Evolutionary conservation across 2,888 invertebrate species (phyloP), one percentile per base, ranked within the genome.

Genomic region (Tipula unca): DNA sequence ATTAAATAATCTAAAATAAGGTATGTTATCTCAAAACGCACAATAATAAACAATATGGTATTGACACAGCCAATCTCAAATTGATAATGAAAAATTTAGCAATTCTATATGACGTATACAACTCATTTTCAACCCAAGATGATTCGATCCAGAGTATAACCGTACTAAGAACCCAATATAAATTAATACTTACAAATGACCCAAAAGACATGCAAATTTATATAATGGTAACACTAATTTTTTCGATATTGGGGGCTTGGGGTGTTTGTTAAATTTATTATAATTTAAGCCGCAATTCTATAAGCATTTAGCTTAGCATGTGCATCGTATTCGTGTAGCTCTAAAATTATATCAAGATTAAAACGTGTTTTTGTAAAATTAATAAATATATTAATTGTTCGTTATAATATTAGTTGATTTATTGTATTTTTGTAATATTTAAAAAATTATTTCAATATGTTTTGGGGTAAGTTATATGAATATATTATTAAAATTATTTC

Each of bases 381-480:
- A 6, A 35, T 32, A 83, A 83, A 17, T 83, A 8, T 83, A 48
- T 32, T 35, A 17, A 32, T 32, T 82, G 29, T 82, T 29, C 8
- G 29, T 83, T 17, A 32, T 29, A 83, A 32, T 32, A 83, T 17
- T 83, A 39, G 29, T 48, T 85, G 2, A 2, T 39, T 39, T 85
- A 29, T 36, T 39, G 1, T 85, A 25, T 36, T 39, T 25, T 14
- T 42, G 6, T 25, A 85, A 8, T 39, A 84, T 36, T 14, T 42
- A 39, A 1, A 10, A 25, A 25, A 39, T 84, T 39, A 85, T 14
- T 25, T 84, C 85, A 86, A 85, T 35, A 86, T 86, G 86, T 86
- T 86, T 86, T 86, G 86, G 86, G 86, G 86, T 86, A 86, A 85
- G 85, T 83, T 85, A 20, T 35, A 13, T 42, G 13, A 48, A 69